Base-by-base conservation (phyloP, 2,888 invertebrate genomes). In the Chrysina gloriosa region DNA sequence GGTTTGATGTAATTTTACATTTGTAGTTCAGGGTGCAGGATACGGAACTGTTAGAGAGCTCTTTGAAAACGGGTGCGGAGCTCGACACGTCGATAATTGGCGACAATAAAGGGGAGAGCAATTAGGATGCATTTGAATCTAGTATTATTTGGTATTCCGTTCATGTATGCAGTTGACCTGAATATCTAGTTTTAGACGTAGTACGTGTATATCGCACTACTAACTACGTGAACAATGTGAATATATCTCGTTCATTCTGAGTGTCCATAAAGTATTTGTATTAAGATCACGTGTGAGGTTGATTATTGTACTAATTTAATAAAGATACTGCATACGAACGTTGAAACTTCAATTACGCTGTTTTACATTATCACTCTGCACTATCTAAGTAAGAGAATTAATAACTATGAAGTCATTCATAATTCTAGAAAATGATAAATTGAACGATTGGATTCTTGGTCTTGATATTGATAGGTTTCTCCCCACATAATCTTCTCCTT, bases 1-100 rank as follows among this genome's bases (percentile, higher is more conserved):
- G n/a, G 58, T 61, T 61, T 61, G 58, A 61, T 42, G 42, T 61
- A 61, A 61, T 61, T 61, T 25, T 61, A 42, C 58, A 61, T 42
- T 25, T 42, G 27, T 42, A 61, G 27, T 42, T 61, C 11, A 29
- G 42, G 16, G 36, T 9, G 42, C 36, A 21, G 48, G 48, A 48
- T 9, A 11, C 25, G 25, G 34, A 36, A 3, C 5, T 16, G 36
- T 56, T 56, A 21, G 27, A 50, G 9, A 11, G 23, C 7, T 5
- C 56, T 23, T 56, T 56, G 9, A 19, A 54, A 54, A 54, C 9
- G 34, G 14, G 9, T 0, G 34, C 21, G 21, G 16, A 58, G 25
- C 23, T 39, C 7, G 39, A 39, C 27, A 23, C 58, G 58, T 39
- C 58, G 42, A 61, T 61, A 61, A 61, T 61, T 61, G 58, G 16